phyloP scores from a whole-genome alignment of 2,797 vertebrate species.

The Lutjanus argentimaculatus region DNA sequence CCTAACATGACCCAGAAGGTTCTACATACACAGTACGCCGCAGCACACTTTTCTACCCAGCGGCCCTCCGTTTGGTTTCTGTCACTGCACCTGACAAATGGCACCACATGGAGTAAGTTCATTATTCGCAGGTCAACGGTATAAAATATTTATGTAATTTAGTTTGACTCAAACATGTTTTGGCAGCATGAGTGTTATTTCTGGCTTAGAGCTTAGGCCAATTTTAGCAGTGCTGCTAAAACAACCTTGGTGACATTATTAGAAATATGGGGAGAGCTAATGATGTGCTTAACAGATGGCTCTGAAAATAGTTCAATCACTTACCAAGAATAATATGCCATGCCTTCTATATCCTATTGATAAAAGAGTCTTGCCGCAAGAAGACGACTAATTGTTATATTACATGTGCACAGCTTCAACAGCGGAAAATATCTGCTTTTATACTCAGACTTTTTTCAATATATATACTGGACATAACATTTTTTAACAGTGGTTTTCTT shows the following conservation, averaged over 20 bases:
- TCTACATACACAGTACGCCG: slow-evolving; percentile 40
- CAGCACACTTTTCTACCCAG: slow-evolving; percentile 2
- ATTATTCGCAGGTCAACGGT: slow-evolving; percentile 20
- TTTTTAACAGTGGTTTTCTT: slow-evolving; percentile 54
- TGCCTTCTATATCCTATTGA: slow-evolving; percentile 15
- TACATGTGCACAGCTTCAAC: slow-evolving; percentile 11
- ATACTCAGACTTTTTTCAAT: background rate
- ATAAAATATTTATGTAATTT: slow-evolving; percentile 42
- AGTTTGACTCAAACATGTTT: slow-evolving; percentile 30
- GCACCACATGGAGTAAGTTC: slow-evolving; percentile 33
- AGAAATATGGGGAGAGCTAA: slow-evolving; percentile 43
- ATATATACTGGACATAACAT: slow-evolving; percentile 34
- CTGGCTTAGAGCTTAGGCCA: background rate
- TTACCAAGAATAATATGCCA: slow-evolving; percentile 41
- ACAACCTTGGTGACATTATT: slow-evolving; percentile 44
- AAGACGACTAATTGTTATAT: background rate
- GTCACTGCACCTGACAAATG: slow-evolving; percentile 44
- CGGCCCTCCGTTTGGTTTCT: slow-evolving; percentile 37
- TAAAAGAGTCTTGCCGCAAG: slow-evolving; percentile 7
- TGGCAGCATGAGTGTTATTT: slow-evolving; percentile 30
- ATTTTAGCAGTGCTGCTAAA: slow-evolving; percentile 35
- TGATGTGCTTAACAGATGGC: slow-evolving; percentile 50
- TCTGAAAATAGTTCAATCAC: slow-evolving; percentile 42
- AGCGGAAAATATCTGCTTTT: slow-evolving; percentile 27
- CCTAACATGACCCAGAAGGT: slow-evolving; percentile 74